Conservation (phyloP, 2,113 vertebrate genomes). For the Gavialis gangeticus region DNA sequence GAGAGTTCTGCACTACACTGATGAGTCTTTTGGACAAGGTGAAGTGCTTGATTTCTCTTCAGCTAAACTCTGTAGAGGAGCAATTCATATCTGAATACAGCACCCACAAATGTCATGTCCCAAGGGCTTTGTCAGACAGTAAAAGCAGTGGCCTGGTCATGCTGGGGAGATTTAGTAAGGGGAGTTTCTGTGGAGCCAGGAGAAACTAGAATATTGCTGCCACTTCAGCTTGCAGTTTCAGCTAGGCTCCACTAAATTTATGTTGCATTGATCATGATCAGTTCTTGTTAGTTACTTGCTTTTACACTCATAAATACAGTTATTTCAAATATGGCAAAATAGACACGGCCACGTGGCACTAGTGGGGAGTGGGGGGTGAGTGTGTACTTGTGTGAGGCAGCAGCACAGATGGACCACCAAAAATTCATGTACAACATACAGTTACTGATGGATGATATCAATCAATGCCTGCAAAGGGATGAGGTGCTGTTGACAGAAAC, state of each 20-base stretch:
- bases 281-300: neutral
- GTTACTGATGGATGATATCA: neutral
- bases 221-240: neutral
- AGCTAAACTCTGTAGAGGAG: conserved; percentile 25
- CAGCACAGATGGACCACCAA: neutral
- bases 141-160: neutral
- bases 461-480: neutral
- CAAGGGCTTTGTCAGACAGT: neutral
- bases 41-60: conserved; percentile 53
- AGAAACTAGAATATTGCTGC: neutral
- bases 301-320: neutral
- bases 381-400: too few species aligned
- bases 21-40: conserved; percentile 44
- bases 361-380: too few species aligned
- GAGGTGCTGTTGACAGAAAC: neutral
- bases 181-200: neutral
- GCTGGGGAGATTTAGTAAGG: neutral
- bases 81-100: conserved; percentile 28
- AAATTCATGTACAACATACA: neutral
- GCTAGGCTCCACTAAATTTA: neutral
- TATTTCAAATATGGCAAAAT: too few species aligned
- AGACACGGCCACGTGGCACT: neutral
- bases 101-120: neutral
- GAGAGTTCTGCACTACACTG: conserved; percentile 39
- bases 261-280: neutral